Conservation (phyloP, 1,140 invertebrate species). For the Bombus cullumanus region DNA sequence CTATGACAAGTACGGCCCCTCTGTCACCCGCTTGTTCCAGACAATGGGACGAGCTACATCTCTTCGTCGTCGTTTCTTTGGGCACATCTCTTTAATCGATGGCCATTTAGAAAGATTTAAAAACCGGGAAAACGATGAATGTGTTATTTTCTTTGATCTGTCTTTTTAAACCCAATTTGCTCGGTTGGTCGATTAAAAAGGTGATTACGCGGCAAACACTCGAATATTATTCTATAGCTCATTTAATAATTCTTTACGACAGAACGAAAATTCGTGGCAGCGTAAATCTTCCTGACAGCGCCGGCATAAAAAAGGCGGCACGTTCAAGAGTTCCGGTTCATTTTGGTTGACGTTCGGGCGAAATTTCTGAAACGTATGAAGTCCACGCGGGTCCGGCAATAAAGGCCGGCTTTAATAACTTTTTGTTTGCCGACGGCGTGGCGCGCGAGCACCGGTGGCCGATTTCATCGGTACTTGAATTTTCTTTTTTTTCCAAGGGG, state of each 20-base stretch:
- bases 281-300: neutral
- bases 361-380: constrained; percentile 22
- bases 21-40: neutral
- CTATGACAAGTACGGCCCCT: neutral
- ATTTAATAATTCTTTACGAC: constrained; percentile 1
- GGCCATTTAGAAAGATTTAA: neutral
- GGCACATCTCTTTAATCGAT: neutral
- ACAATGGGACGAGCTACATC: neutral
- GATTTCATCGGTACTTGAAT: constrained; percentile 40
- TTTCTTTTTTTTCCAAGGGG: neutral
- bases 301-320: neutral
- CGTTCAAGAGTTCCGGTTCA: neutral
- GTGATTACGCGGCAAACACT: neutral
- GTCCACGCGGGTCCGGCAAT: constrained; percentile 40
- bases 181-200: no score
- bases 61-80: neutral
- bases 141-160: neutral
- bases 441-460: constrained; percentile 15
- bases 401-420: constrained; percentile 58
- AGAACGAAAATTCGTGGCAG: neutral
- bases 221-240: neutral
- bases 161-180: neutral
- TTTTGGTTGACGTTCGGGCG: constrained; percentile 15
- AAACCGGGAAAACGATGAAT: neutral
- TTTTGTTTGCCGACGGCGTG: constrained; percentile 39